A percentile compares a stretch with the other conserved stretches of the same genome.
phyloP scores from a whole-genome alignment of 2,113 vertebrate genomes.

The Gallinago paraguaiae region DNA sequence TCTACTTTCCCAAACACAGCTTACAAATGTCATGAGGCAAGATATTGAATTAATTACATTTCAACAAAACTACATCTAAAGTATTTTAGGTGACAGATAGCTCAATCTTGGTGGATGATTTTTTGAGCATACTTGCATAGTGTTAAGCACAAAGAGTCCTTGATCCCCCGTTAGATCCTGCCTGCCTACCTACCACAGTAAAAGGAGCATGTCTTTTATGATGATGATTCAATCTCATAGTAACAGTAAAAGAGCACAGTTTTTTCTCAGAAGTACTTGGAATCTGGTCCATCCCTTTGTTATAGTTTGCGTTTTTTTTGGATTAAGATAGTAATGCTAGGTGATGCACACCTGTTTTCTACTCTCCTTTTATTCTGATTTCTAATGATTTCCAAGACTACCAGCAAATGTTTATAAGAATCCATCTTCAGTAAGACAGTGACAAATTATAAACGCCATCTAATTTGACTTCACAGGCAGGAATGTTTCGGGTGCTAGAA shows the following conservation, averaged over 20 bases:
- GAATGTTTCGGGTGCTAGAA: background rate
- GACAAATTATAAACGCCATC: background rate
- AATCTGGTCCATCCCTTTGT: background rate
- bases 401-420: background rate
- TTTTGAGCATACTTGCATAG: background rate
- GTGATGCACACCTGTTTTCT: background rate
- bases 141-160: background rate
- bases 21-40: background rate
- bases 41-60: background rate
- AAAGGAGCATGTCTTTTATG: fast-evolving
- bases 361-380: background rate
- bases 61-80: background rate
- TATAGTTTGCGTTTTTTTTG: background rate
- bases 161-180: background rate
- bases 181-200: background rate
- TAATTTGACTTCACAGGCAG: background rate
- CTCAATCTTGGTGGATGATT: background rate
- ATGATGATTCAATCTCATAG: background rate
- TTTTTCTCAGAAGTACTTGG: background rate
- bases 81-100: background rate
- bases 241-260: background rate
- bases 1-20: background rate
- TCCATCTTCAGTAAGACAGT: background rate
- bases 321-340: background rate
- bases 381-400: background rate